Base-by-base conservation (phyloP, 2,888 invertebrate species). In the Xanthorhoe spadicearia region DNA sequence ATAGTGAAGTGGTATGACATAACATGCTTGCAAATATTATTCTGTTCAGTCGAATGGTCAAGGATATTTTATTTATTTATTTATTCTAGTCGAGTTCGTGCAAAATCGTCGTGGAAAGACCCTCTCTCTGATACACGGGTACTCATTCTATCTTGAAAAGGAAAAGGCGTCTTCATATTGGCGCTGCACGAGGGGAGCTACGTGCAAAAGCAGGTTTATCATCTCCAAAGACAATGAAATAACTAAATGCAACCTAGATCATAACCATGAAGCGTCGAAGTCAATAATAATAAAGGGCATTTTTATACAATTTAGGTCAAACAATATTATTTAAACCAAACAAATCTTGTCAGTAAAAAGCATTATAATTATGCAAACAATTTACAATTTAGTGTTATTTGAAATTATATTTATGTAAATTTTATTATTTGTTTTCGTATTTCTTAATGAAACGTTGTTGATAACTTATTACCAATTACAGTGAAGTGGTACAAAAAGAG, bases 401-500 rank as follows among this genome's bases (percentile, higher is more conserved):
- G n/a, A n/a, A n/a, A n/a, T n/a, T n/a, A n/a, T n/a, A n/a, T n/a
- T n/a, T n/a, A n/a, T n/a, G n/a, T n/a, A n/a, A n/a, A n/a, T n/a
- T n/a, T n/a, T n/a, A n/a, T n/a, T n/a, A n/a, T n/a, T n/a, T n/a
- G n/a, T n/a, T n/a, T n/a, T n/a, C n/a, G n/a, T n/a, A n/a, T n/a
- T 10, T 10, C 38, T 10, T 10, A 38, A 38, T 46, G 46, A 6
- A 46, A n/a, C 15, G 3, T 15, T 2, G 0, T 15, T 32, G 15
- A 17, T 6, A 6, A 32, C 19, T 50, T 58, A 49, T 49, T 6
- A 19, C 17, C 28, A 13, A 51, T 66, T 64, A 58, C 73, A 79
- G 79, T 78, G 1, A 68, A 63, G 2, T 80, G 76, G 76, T 73
- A 76, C 19, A 76, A 57, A 18, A 83, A 79, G 28, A 35, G n/a